phyloP scores from a whole-genome alignment of 2,888 invertebrate species.

The Ornithoptera alexandrae region DNA sequence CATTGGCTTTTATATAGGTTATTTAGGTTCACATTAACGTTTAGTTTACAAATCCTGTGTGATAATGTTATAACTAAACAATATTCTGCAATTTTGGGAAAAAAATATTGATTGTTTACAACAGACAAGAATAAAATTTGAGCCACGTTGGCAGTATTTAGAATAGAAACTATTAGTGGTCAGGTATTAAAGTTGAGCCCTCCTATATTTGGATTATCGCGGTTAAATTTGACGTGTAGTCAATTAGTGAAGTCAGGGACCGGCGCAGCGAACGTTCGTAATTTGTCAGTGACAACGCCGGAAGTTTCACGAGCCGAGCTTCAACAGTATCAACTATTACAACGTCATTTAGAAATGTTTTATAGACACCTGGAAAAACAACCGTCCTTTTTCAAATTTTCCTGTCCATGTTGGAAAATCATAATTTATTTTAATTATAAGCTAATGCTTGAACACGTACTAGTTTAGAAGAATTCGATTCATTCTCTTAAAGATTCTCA shows the following conservation, averaged over 20 bases:
- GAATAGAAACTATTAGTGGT: conserved; percentile 21
- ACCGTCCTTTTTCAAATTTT: background rate
- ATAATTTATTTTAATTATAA: no score
- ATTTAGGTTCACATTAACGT: no score
- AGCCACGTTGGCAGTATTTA: conserved; percentile 5
- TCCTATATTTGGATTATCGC: conserved; percentile 65
- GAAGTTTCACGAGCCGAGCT: conserved; percentile 51
- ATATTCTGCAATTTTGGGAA: background rate
- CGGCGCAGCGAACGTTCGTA: conserved; percentile 57
- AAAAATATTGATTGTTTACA: background rate
- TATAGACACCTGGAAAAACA: background rate
- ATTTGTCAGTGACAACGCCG: conserved; percentile 76
- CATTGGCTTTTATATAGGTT: no score
- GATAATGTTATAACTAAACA: no score
- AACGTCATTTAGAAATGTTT: conserved; percentile 33
- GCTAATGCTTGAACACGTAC: no score
- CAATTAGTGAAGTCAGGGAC: conserved; percentile 64
- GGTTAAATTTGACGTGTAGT: conserved; percentile 74
- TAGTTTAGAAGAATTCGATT: no score
- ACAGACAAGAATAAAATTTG: background rate
- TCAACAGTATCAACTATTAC: conserved; percentile 39
- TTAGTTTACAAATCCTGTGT: no score
- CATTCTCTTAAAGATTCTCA: no score
- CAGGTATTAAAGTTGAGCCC: conserved; percentile 46
- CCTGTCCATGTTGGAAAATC: background rate